Evolutionary conservation across 1,140 invertebrate genomes (phyloP).

Genomic region (Drosophila albomicans): DNA sequence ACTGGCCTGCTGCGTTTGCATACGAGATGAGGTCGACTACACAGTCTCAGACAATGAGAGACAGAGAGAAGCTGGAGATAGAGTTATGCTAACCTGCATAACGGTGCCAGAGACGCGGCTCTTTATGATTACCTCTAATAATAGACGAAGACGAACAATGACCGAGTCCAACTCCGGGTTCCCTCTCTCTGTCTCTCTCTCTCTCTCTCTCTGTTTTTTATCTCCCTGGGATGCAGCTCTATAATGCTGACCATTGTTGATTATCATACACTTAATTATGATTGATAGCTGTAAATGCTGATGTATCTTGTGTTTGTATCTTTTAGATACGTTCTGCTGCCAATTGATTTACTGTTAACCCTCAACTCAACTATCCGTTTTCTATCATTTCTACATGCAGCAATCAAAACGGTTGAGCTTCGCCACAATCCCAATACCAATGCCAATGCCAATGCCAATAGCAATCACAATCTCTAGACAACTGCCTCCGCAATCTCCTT

Average conservation of each 20-base stretch:
- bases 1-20: constrained; percentile 59
- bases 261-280: constrained; percentile 84
- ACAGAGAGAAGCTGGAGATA: constrained; percentile 18
- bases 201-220: background rate
- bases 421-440: constrained; percentile 9
- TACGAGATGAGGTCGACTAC: constrained; percentile 69
- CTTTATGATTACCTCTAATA: constrained; percentile 79
- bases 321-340: constrained; percentile 63
- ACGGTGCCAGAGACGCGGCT: constrained; percentile 68
- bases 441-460: constrained; percentile 26
- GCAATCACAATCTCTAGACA: constrained; percentile 31
- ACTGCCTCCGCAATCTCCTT: background rate
- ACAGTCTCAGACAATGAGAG: constrained; percentile 16
- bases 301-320: constrained; percentile 52
- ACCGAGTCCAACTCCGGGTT: constrained; percentile 23
- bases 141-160: constrained; percentile 54
- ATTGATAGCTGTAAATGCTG: constrained; percentile 82
- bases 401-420: constrained; percentile 51
- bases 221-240: constrained; percentile 22
- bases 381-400: constrained; percentile 34
- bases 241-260: constrained; percentile 81
- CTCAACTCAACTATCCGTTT: constrained; percentile 45
- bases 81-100: constrained; percentile 74
- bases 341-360: constrained; percentile 77
- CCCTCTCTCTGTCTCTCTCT: background rate